phyloP scores from a whole-genome alignment of 1,140 invertebrate genomes.

The Globodera ellingtonae region DNA sequence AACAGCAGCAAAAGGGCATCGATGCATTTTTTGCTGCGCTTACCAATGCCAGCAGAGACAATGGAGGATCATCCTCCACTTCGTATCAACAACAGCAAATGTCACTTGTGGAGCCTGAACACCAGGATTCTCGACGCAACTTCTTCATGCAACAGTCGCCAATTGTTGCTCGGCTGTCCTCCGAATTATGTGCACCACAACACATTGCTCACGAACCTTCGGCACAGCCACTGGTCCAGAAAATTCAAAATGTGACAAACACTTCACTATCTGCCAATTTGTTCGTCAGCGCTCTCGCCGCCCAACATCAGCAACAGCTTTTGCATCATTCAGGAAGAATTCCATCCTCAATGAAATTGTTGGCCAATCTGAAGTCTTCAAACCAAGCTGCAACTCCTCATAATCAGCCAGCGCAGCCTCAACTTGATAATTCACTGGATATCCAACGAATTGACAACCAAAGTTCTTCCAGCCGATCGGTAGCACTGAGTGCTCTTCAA shows the following conservation, averaged over 20 bases:
- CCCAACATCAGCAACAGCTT: background rate
- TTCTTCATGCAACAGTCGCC: background rate
- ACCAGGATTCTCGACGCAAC: background rate
- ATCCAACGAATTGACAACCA: background rate
- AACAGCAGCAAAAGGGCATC: constrained; percentile 11
- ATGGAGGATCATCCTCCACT: background rate
- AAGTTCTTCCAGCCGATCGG: background rate
- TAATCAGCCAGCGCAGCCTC: background rate
- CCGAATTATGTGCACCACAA: background rate
- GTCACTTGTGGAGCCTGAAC: background rate
- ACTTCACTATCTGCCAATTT: background rate
- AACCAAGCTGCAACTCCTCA: background rate
- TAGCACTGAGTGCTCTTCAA: background rate
- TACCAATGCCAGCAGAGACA: constrained; percentile 6
- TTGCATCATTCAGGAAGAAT: background rate
- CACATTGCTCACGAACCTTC: background rate
- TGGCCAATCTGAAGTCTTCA: background rate
- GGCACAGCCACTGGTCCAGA: constrained; percentile 1
- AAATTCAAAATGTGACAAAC: background rate
- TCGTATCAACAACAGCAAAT: constrained; percentile 2
- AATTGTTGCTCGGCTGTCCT: background rate
- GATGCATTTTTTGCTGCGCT: constrained; percentile 27
- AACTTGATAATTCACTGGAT: background rate
- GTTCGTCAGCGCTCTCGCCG: constrained; percentile 4
- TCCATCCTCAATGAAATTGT: background rate